Conservation (phyloP, 2,888 invertebrate genomes). For the Aradus depressus region DNA sequence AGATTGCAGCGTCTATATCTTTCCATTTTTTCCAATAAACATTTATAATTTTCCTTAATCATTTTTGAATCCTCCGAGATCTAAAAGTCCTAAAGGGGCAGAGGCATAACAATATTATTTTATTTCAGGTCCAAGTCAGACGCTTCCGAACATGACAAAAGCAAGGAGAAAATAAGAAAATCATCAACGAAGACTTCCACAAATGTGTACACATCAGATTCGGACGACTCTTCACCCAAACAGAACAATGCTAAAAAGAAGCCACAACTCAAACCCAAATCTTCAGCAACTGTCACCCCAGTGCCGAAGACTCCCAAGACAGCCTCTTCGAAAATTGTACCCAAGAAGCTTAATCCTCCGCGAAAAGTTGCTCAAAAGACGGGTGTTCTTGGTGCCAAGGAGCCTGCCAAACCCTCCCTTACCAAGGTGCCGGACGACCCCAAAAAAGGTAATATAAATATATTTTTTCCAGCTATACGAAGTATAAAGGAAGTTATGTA, state of each 20-base stretch:
- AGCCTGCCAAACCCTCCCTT: conserved; percentile 27
- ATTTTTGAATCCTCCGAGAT: too few relatives aligned
- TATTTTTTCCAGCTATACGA: too few relatives aligned
- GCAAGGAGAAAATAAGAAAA: conserved; percentile 32
- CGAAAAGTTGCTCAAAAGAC: conserved; percentile 30
- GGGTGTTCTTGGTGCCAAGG: conserved; percentile 27
- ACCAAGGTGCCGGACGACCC: conserved; percentile 41
- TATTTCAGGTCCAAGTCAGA: conserved; percentile 20
- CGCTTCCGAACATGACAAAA: conserved; percentile 20
- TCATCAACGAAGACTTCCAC: conserved; percentile 36
- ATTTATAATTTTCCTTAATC: too few relatives aligned
- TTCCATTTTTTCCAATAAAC: too few relatives aligned
- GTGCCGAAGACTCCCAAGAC: conserved; percentile 43
- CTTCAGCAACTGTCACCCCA: conserved; percentile 49
- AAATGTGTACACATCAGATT: conserved; percentile 49
- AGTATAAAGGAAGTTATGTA: too few relatives aligned
- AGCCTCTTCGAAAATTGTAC: conserved; percentile 34
- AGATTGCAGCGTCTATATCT: too few relatives aligned
- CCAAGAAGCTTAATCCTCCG: conserved; percentile 34
- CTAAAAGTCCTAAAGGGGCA: too few relatives aligned
- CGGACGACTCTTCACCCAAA: conserved; percentile 44
- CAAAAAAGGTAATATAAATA: too few relatives aligned
- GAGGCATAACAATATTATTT: too few relatives aligned
- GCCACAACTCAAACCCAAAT: conserved; percentile 50
- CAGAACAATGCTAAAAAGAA: conserved; percentile 40